Evolutionary conservation across 2,888 invertebrate species (phyloP).

Genomic region (Drosophila quinaria): DNA sequence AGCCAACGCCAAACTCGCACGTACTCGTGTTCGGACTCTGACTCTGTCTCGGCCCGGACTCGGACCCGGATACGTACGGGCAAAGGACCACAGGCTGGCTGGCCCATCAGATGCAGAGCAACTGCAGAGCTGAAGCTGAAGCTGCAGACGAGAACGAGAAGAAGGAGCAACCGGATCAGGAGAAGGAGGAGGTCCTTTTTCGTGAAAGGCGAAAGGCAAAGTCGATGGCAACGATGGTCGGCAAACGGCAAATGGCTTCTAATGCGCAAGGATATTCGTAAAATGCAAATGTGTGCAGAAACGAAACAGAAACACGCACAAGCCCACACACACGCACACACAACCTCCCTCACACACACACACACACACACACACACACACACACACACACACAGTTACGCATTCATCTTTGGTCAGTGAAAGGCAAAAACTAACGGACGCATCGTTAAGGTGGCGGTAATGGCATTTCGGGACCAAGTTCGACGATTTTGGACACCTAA

Average conservation of each 20-base stretch:
- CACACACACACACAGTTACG: conserved; percentile 9
- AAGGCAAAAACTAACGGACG: conserved; percentile 64
- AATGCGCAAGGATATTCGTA: conserved; percentile 83
- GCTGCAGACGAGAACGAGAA: background rate
- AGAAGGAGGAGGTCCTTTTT: conserved; percentile 20
- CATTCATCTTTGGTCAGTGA: conserved; percentile 67
- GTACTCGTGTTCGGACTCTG: conserved; percentile 8
- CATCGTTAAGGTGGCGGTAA: conserved; percentile 78
- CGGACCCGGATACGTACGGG: conserved; percentile 15
- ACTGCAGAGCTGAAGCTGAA: conserved; percentile 15
- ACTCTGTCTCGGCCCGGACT: conserved; percentile 7
- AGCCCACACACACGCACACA: conserved; percentile 27
- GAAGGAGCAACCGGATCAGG: background rate
- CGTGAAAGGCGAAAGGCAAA: conserved; percentile 49
- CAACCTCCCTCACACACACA: conserved; percentile 12
- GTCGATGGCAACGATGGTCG: conserved; percentile 36
- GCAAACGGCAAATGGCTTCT: conserved; percentile 58
- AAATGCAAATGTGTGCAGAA: conserved; percentile 82
- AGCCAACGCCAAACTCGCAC: conserved; percentile 21
- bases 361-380: conserved; percentile 14
- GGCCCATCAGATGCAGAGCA: conserved; percentile 37
- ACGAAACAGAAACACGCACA: conserved; percentile 60
- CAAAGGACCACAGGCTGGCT: conserved; percentile 13
- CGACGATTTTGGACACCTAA: conserved; percentile 75
- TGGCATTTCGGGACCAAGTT: conserved; percentile 76